phyloP scores from a whole-genome alignment of 2,797 vertebrate species.

The Urosaurus nigricauda region DNA sequence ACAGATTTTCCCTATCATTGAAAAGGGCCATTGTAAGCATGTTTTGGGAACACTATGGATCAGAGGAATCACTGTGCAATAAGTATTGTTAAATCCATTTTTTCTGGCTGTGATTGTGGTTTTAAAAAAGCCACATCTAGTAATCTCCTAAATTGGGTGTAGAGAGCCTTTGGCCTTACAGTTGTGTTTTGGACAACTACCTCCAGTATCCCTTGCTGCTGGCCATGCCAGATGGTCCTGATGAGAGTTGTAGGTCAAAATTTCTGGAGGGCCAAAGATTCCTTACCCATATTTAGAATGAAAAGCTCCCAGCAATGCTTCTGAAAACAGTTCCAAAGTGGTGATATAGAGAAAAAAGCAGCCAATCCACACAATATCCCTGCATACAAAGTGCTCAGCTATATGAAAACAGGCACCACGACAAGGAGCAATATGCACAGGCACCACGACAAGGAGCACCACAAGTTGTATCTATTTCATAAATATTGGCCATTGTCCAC shows the following conservation, averaged over 20 bases:
- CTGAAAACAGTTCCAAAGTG: background rate
- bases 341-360: background rate
- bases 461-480: background rate
- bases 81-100: too few species aligned
- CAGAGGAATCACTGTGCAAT: too few species aligned
- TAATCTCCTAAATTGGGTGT: too few species aligned
- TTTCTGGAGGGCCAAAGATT: background rate
- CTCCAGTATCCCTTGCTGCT: background rate
- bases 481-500: constrained; percentile 13
- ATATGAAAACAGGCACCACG: background rate
- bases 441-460: background rate
- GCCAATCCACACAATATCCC: background rate
- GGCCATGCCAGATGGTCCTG: background rate
- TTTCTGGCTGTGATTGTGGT: too few species aligned
- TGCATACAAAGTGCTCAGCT: background rate
- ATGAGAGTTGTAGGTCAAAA: background rate
- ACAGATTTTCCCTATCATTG: too few species aligned
- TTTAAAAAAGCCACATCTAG: too few species aligned
- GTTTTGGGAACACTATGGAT: too few species aligned
- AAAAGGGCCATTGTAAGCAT: too few species aligned
- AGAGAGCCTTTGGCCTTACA: background rate
- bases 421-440: background rate
- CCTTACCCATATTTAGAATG: background rate
- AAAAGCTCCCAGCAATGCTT: background rate
- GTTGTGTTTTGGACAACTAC: too few species aligned